These are phyloP conservation scores for Penaeus japonicus DNA, from an alignment of 1,140 invertebrate species.

Conservation along the genomic window DNA sequence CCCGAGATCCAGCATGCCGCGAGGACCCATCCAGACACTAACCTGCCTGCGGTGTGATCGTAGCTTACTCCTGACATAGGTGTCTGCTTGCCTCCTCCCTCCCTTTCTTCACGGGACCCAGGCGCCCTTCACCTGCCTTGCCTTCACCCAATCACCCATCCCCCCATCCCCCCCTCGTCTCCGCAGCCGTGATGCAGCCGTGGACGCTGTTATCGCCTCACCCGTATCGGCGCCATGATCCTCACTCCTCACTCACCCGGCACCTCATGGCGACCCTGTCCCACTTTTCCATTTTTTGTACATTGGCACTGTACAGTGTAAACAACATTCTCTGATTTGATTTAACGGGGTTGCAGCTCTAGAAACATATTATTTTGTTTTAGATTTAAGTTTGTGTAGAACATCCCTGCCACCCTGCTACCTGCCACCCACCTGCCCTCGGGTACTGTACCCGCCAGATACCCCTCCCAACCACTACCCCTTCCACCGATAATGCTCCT, in stretches of 20 bases:
- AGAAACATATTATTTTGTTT: neutral
- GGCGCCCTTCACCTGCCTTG: neutral
- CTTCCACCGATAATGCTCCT: no score
- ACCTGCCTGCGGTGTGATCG: neutral
- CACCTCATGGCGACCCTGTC: neutral
- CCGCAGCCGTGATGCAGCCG: neutral
- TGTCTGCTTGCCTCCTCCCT: neutral
- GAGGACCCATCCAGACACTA: neutral
- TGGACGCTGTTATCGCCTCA: neutral
- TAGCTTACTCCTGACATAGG: no score
- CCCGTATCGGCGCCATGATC: neutral
- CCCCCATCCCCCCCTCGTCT: neutral
- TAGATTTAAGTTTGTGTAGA: neutral
- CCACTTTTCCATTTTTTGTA: neutral
- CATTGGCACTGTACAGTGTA: conserved; percentile 18
- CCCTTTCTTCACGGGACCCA: neutral
- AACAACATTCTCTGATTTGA: neutral
- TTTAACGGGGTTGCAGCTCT: neutral
- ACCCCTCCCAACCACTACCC: no score
- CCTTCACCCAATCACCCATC: neutral
- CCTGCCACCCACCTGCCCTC: neutral
- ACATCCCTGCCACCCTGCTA: neutral
- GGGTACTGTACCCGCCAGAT: neutral
- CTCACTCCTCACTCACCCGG: conserved; percentile 4
- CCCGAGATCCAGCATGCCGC: neutral